Base-by-base conservation (phyloP, 2,113 vertebrate species). In the Tachysurus vachellii region DNA sequence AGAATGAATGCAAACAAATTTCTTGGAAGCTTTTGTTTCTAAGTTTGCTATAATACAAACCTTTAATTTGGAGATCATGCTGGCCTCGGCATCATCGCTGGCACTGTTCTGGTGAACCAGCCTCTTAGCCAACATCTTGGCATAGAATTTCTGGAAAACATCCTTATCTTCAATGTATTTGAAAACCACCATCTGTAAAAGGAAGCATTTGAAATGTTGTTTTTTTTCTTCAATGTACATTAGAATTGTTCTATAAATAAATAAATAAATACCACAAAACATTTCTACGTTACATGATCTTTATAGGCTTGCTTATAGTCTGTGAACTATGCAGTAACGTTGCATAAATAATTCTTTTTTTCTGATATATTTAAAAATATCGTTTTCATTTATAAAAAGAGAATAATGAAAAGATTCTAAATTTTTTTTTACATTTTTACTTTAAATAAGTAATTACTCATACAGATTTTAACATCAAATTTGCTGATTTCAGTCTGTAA, bases 131-230 rank as follows among this genome's bases (percentile, higher is more conserved):
- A 99, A 90, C 98, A 99, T 99, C 94, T 99, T 99, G 1, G 98
- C 98, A 10, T 99, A 99, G 88, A 99, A 99, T 94, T 99, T 99
- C 92, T 99, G 98, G 94, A 99, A 99, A 23, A 99, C 98, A 4
- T 99, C 98, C 91, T 99, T 99, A 93, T 99, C 98, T 92, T 99
- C 98, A 44, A 99, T 99, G 92, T 99, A 99, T 85, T 99, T 99
- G 94, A 99, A 99, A 79, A 99, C 98, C 17, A 99, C 98, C 98
- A 99, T 99, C 98, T 99, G 89, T n/a, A 83, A 54, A 54, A 79
- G 31, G 16, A 79, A 76, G 44, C 11, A 28, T 79, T 56, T 56
- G 10, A 57, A 57, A 80, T 28, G 0, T 2, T 7, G 12, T 54
- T 77, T 77, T 53, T n/a, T 14, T 13, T n/a, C 1, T 16, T 28